Evolutionary conservation across 2,888 invertebrate genomes (phyloP).

Genomic region (Drosophila ochracea): DNA sequence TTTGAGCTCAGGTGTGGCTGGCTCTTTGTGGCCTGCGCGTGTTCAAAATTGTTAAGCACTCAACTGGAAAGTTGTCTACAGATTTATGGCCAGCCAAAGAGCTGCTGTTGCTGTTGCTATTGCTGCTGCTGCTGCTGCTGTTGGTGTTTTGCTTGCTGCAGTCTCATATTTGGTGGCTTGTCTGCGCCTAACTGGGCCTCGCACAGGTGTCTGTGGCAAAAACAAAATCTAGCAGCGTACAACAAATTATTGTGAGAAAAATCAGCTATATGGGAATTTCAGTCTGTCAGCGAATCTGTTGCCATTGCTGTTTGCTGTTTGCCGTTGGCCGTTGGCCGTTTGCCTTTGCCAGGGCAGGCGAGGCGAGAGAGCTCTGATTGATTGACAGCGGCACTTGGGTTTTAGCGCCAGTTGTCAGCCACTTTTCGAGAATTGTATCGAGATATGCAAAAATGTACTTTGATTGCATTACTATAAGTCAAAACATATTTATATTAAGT

Average conservation of each 20-base stretch:
- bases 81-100: slow-evolving; percentile 71
- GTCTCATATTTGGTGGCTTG: slow-evolving; percentile 70
- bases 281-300: slow-evolving; percentile 58
- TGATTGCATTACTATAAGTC: not conserved
- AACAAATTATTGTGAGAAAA: slow-evolving; percentile 81
- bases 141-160: slow-evolving; percentile 20
- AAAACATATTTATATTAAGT: not conserved
- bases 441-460: not conserved
- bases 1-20: slow-evolving; percentile 55
- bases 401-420: slow-evolving; percentile 40
- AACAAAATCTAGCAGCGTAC: slow-evolving; percentile 59
- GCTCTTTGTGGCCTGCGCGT: slow-evolving; percentile 60
- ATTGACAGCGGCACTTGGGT: slow-evolving; percentile 45
- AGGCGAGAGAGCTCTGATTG: slow-evolving; percentile 38
- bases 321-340: slow-evolving; percentile 1
- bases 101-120: slow-evolving; percentile 20
- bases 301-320: not conserved
- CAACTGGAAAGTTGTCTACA: slow-evolving; percentile 74
- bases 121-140: slow-evolving; percentile 15
- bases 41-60: slow-evolving; percentile 67
- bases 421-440: not conserved
- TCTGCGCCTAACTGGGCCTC: slow-evolving; percentile 51
- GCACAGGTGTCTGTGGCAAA: slow-evolving; percentile 70
- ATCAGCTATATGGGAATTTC: slow-evolving; percentile 64
- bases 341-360: not conserved